phyloP scores from a whole-genome alignment of 2,888 invertebrate genomes.

The Polydrusus tereticollis region DNA sequence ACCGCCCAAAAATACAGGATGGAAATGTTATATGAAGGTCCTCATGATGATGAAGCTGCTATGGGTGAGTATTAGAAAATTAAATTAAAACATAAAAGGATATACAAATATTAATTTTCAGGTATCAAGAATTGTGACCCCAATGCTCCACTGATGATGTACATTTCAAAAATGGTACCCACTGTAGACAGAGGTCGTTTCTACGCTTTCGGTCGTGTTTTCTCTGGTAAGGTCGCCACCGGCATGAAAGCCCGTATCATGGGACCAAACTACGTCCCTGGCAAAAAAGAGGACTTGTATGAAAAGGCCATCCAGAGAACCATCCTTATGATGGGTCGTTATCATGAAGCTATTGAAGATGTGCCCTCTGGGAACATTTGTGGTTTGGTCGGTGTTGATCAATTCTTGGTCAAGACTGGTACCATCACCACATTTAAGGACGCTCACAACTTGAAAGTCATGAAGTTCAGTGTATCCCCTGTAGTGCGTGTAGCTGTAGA shows the following conservation, averaged over 20 bases:
- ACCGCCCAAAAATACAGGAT: slow-evolving; percentile 99
- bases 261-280: slow-evolving; percentile 98
- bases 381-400: slow-evolving; percentile 99
- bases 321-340: slow-evolving; percentile 99
- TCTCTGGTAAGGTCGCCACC: slow-evolving; percentile 92
- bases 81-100: too few relatives aligned
- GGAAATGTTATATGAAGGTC: slow-evolving; percentile 99
- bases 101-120: too few relatives aligned
- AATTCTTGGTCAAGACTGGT: slow-evolving; percentile 99
- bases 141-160: slow-evolving; percentile 99
- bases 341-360: slow-evolving; percentile 99
- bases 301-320: slow-evolving; percentile 99
- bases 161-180: slow-evolving; percentile 99
- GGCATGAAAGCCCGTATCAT: slow-evolving; percentile 97
- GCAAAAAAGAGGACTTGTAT: slow-evolving; percentile 99
- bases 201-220: slow-evolving; percentile 99
- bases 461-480: slow-evolving; percentile 99
- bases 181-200: slow-evolving; percentile 99
- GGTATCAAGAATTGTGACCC: slow-evolving; percentile 87
- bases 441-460: slow-evolving; percentile 99
- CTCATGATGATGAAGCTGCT: slow-evolving; percentile 91
- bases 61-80: slow-evolving; percentile 49
- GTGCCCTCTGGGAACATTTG: slow-evolving; percentile 99
- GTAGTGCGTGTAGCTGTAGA: slow-evolving; percentile 99
- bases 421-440: slow-evolving; percentile 99